Conservation (phyloP, 2,797 vertebrate genomes). For the Brachyalestes nurse region DNA sequence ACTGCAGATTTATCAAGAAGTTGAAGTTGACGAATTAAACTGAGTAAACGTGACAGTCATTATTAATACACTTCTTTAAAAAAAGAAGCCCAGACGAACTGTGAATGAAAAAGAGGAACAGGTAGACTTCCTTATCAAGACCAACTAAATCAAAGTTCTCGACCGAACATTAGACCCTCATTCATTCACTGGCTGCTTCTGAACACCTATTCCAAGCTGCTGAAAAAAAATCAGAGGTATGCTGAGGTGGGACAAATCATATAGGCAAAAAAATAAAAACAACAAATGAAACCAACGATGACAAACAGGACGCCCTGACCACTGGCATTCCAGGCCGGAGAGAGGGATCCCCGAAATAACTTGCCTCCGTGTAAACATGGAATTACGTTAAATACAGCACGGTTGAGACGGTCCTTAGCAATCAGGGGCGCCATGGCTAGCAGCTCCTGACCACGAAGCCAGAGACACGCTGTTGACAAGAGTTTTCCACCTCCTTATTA, state of each 20-base stretch:
- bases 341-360: slow-evolving; percentile 50
- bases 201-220: background rate
- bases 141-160: slow-evolving; percentile 20
- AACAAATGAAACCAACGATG: slow-evolving; percentile 41
- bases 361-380: slow-evolving; percentile 50
- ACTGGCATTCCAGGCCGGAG: slow-evolving; percentile 50
- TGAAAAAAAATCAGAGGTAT: background rate
- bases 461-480: slow-evolving; percentile 29
- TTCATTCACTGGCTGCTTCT: background rate
- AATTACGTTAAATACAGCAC: slow-evolving; percentile 54
- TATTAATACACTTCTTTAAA: too few relatives aligned
- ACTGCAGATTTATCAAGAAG: too few relatives aligned
- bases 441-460: slow-evolving; percentile 44
- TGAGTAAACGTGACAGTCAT: too few relatives aligned
- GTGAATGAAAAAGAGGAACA: slow-evolving; percentile 31
- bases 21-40: too few relatives aligned
- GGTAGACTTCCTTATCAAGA: too few relatives aligned
- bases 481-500: slow-evolving; percentile 34
- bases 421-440: slow-evolving; percentile 35
- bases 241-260: slow-evolving; percentile 40
- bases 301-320: slow-evolving; percentile 54
- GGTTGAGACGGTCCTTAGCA: slow-evolving; percentile 43
- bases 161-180: background rate
- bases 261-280: slow-evolving; percentile 21
- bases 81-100: background rate